Evolutionary conservation across 1,140 invertebrate genomes (phyloP).

Genomic region (Bombus consobrinus): DNA sequence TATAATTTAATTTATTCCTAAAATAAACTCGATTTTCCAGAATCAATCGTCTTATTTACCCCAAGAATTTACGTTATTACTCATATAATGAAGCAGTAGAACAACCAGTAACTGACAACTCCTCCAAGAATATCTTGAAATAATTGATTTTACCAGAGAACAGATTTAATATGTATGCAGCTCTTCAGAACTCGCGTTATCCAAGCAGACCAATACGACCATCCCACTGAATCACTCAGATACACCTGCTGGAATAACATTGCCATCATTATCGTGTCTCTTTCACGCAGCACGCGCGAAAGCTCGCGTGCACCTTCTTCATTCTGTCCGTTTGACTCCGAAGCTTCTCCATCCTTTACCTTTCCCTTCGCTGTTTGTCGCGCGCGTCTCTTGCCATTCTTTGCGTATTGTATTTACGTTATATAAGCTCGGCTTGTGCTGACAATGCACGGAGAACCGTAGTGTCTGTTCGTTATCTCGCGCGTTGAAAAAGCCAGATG

Average conservation of each 20-base stretch:
- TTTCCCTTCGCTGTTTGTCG: not conserved
- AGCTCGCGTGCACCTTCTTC: not conserved
- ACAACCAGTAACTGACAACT: no score
- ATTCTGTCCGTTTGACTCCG: not conserved
- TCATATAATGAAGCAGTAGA: no score
- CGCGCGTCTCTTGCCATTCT: not conserved
- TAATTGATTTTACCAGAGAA: not conserved
- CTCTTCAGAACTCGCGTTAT: not conserved
- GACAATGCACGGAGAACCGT: not conserved
- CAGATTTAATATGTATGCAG: not conserved
- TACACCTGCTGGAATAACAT: not conserved
- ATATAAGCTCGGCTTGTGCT: not conserved
- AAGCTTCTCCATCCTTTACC: no score
- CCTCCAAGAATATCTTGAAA: no score
- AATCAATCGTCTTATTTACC: no score
- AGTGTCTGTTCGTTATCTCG: slow-evolving; percentile 43
- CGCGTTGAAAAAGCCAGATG: slow-evolving; percentile 2
- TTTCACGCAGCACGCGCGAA: not conserved
- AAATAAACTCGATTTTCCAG: no score
- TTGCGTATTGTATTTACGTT: slow-evolving; percentile 9
- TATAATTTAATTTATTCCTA: no score
- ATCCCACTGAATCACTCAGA: not conserved
- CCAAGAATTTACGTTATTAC: no score
- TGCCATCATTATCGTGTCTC: not conserved
- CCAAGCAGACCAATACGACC: not conserved